Evolutionary conservation across 1,140 invertebrate species (phyloP), one percentile per base, ranked within the genome.

Genomic region (Pogonomyrmex californicus): DNA sequence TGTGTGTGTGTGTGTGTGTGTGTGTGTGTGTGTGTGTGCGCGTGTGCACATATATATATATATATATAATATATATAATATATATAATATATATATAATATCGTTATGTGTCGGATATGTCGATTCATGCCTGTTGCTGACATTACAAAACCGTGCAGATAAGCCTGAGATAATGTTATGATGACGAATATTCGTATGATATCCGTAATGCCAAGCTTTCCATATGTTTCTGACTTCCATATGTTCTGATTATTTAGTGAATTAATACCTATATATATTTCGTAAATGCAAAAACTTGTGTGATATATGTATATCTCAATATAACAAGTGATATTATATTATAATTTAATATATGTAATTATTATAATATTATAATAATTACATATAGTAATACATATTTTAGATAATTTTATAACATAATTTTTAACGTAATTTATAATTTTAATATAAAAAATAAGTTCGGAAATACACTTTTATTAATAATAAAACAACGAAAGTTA

Each of bases 71-170:
- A 17, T n/a, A 44, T 23, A 51, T 41, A 71, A 23, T 23, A 17
- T 71, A n/a, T n/a, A n/a, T 44, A 47, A 17, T 58, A 38, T 70
- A 17, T n/a, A 44, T 23, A 51, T 41, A 71, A 23, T 23, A 17
- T 71, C 30, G 41, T 75, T 83, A 49, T 23, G 23, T 23, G 23
- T 23, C n/a, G 30, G n/a, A 83, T 62, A 38, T 9, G 58, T 60
- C 30, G 17, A 60, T 75, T 73, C 30, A 62, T 12, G n/a, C 47
- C 23, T 14, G 30, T 12, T 36, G 41, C 12, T 44, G 41, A 83
- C n/a, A 71, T 82, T 82, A 82, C 54, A 82, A 75, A 83, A 83
- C 54, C 54, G 41, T 47, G 68, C 54, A 73, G 79, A 83, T 83
- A 83, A 83, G 75, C 41, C 30, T 54, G 30, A 47, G 68, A 62